Percentiles rank a stretch among this genome's conserved stretches.
phyloP scores from a whole-genome alignment of 2,113 vertebrate species.

The Grallaria varia region DNA sequence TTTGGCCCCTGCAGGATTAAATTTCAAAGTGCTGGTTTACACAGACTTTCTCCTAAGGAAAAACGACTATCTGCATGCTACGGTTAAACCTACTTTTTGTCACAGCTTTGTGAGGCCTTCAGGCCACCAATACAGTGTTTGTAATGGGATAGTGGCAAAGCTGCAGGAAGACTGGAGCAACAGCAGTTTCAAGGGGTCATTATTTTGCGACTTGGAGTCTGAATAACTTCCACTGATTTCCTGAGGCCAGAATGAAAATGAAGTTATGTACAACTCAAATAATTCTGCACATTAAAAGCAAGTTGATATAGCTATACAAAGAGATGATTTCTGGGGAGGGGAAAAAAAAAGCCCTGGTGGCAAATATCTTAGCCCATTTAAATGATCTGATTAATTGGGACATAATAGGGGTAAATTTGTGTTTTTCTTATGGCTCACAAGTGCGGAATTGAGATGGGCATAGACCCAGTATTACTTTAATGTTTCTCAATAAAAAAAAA shows the following conservation, averaged over 20 bases:
- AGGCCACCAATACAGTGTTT: neutral
- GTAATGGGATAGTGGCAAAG: neutral
- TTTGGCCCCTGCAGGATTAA: neutral
- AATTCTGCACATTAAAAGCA: neutral
- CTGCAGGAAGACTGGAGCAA: neutral
- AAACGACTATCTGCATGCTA: neutral
- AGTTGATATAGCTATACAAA: accelerated
- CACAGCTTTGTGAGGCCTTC: neutral
- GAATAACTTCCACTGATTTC: neutral
- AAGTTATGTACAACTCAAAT: accelerated
- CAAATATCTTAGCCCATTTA: neutral
- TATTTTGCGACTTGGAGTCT: neutral
- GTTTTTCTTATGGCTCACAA: neutral
- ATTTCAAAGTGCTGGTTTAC: neutral
- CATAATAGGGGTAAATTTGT: neutral
- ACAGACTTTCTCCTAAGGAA: neutral
- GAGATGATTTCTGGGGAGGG: neutral
- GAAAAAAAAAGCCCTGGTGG: neutral
- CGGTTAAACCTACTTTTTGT: neutral
- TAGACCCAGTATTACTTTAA: neutral
- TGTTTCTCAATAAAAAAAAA: neutral
- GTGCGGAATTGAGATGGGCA: neutral
- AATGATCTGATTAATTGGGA: neutral
- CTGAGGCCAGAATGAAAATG: neutral
- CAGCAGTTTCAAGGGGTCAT: neutral